phyloP scores from a whole-genome alignment of 2,888 invertebrate genomes.

The Portevinia maculata region DNA sequence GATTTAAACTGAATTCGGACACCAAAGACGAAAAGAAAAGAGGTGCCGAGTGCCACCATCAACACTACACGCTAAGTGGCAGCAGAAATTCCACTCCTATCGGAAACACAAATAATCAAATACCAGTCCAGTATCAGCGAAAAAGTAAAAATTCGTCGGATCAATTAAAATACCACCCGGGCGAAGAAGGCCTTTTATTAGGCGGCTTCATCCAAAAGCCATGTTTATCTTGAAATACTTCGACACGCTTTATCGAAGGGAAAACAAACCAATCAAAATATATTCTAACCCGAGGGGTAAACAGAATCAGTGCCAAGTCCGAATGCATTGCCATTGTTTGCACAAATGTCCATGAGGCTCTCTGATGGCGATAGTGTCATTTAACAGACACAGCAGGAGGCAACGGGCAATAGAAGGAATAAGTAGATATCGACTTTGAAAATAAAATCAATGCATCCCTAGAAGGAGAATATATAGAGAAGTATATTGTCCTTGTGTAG shows the following conservation, averaged over 20 bases:
- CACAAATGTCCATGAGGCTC: constrained; percentile 45
- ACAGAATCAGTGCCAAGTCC: constrained; percentile 39
- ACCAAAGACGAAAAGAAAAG: constrained; percentile 43
- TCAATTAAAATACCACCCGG: constrained; percentile 74
- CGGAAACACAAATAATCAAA: constrained; percentile 18
- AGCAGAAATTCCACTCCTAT: constrained; percentile 69
- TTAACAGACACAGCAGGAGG: constrained; percentile 65
- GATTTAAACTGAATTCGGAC: constrained; percentile 31
- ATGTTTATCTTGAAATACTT: constrained; percentile 68
- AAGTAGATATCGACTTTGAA: constrained; percentile 21
- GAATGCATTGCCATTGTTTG: constrained; percentile 48
- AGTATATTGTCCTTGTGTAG: constrained; percentile 20
- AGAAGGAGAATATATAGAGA: constrained; percentile 10
- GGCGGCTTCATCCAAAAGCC: constrained; percentile 54
- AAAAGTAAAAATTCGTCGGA: constrained; percentile 45
- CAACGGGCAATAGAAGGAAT: constrained; percentile 9
- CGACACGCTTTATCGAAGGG: constrained; percentile 68
- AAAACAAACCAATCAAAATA: constrained; percentile 71
- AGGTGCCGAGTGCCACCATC: constrained; percentile 63
- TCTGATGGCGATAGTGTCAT: constrained; percentile 62
- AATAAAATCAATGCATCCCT: constrained; percentile 48
- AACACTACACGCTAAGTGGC: constrained; percentile 65
- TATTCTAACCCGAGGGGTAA: constrained; percentile 28
- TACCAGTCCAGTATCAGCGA: constrained; percentile 32
- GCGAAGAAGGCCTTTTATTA: constrained; percentile 14